Conservation (phyloP, 2,888 invertebrate genomes). For the Apomyelois bistriatella region DNA sequence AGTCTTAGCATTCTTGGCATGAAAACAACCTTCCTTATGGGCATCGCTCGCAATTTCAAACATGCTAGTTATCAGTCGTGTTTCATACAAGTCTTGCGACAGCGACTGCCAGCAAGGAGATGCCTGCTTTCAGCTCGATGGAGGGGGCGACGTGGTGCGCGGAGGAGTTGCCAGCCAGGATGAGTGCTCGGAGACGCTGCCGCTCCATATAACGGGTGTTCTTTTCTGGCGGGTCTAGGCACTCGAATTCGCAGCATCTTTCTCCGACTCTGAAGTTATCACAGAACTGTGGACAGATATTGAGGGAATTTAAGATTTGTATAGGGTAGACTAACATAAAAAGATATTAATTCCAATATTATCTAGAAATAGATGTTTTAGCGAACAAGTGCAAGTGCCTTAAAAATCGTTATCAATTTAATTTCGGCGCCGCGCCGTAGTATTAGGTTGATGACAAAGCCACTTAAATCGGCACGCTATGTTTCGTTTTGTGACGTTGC, state of each 20-base stretch:
- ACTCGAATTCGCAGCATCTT: constrained; percentile 94
- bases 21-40: background rate
- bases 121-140: constrained; percentile 49
- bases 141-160: constrained; percentile 53
- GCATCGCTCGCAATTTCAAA: background rate
- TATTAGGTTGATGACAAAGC: too few relatives aligned
- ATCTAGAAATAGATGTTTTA: too few relatives aligned
- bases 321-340: background rate
- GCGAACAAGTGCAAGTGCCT: too few relatives aligned
- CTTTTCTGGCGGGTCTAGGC: constrained; percentile 88
- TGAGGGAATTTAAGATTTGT: background rate
- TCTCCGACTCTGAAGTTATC: constrained; percentile 90
- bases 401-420: too few relatives aligned
- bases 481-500: too few relatives aligned
- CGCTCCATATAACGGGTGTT: constrained; percentile 81
- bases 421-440: too few relatives aligned
- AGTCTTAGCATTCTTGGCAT: background rate
- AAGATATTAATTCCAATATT: too few relatives aligned
- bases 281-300: constrained; percentile 83
- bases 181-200: constrained; percentile 80
- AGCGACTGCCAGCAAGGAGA: constrained; percentile 59
- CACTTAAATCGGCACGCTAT: too few relatives aligned
- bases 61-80: constrained; percentile 1
- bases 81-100: constrained; percentile 68
- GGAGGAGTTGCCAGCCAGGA: constrained; percentile 80